Conservation (phyloP, 2,888 invertebrate genomes). For the Mantis religiosa region DNA sequence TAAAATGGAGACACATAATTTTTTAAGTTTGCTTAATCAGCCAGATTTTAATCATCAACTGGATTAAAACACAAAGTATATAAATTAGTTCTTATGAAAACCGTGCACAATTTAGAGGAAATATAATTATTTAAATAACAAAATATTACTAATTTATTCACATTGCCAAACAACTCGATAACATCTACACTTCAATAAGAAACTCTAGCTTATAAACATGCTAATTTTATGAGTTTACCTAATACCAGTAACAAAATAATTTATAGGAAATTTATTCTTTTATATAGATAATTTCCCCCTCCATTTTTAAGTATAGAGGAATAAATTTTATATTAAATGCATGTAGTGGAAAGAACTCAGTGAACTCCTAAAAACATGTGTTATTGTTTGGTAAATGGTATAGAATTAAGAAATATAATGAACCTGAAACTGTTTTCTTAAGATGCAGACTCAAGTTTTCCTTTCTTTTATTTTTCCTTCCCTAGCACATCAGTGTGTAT, state of each 20-base stretch:
- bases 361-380: neutral
- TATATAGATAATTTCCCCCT: neutral
- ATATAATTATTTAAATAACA: neutral
- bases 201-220: neutral
- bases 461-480: neutral
- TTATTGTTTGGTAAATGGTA: slow-evolving; percentile 5
- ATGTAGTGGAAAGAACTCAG: slow-evolving; percentile 11
- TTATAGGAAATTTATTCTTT: neutral
- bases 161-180: neutral
- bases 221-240: neutral
- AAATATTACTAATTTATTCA: neutral
- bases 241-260: neutral
- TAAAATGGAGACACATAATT: neutral
- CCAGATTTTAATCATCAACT: neutral
- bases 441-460: neutral
- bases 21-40: neutral
- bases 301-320: neutral
- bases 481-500: neutral
- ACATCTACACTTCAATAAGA: neutral
- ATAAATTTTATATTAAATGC: slow-evolving; percentile 4
- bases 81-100: neutral
- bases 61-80: neutral
- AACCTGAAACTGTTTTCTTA: neutral
- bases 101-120: neutral
- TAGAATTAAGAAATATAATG: neutral